Evolutionary conservation across 2,113 vertebrate genomes (phyloP), one percentile per base, ranked within the genome.

Genomic region (Centrocercus urophasianus): DNA sequence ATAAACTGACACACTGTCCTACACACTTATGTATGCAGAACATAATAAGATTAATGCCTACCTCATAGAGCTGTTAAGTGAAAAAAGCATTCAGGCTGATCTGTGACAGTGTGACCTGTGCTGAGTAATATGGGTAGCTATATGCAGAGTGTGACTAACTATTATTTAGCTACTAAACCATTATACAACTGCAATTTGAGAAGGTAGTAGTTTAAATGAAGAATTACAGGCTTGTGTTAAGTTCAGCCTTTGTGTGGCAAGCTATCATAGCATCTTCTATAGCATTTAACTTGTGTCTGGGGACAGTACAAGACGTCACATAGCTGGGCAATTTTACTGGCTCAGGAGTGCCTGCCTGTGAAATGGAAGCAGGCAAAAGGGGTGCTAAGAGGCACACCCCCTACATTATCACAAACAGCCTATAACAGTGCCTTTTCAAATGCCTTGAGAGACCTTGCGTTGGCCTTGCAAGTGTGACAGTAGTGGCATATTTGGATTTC

Each of bases 1-100:
- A 90, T 94, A 93, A 84, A 93, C 8, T 63, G 32, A 93, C 70
- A 93, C 72, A 17, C 11, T 90, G 38, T 83, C 84, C 61, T 95
- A 89, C 54, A 73, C 13, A 8, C 90, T 88, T 94, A 91, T 80
- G 83, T 93, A 94, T 6, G n/a, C 48, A n/a, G 67, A 80, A 81
- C 82, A 71, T 91, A 89, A 67, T 80, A 90, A 93, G 22, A 47
- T 84, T 64, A 84, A 82, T 59, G 64, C 28, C 74, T 91, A 91
- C 43, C 11, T 38, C 24, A 15, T 30, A 25, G 11, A 86, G 21
- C 22, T 32, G 61, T 25, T 85, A 22, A 8, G 27, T 66, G 59
- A 48, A 74, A 32, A 87, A 83, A 63, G 3, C 20, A 13, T 63
- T 63, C 43, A 43, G 28, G 24, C 43, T 80, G 61, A 81, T 90